Base-by-base conservation (phyloP, 2,113 vertebrate species). In the Gobiocypris rarus region DNA sequence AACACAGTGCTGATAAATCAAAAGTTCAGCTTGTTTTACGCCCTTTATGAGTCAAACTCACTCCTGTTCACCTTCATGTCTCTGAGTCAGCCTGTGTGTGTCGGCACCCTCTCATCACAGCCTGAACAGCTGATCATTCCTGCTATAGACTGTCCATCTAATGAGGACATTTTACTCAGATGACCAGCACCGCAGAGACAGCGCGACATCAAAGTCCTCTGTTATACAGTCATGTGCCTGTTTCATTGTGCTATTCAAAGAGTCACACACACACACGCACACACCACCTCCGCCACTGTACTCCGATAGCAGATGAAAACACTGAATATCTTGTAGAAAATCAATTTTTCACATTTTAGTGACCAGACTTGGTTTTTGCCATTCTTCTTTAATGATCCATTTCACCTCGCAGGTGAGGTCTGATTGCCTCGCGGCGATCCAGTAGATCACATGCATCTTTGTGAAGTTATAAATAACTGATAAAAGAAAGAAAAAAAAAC, bases 391-490 rank as follows among this genome's bases (percentile, higher is more conserved):
- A 17, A 34, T 45, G 26, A 58, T 45, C 24, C 0, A 8, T 15
- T 79, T 70, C 9, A 24, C 48, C 31, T 77, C 26, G 17, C 9
- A 80, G 38, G 50, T 22, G 48, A 77, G 13, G 38, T 26, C 63
- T 8, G 14, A 19, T n/a, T 54, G 31, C 38, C 52, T 78, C 2
- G 34, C 8, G 75, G 65, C 28, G 3, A 28, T 63, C 31, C 52
- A 13, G 22, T 70, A 67, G 31, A 34, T 67, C 52, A 43, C 59
- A 56, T 61, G 38, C n/a, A 56, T 84, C 75, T 84, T 69, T 56
- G 59, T 80, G 38, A 79, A 10, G 65, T 69, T 79, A 84, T 79
- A 84, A 84, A 84, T 84, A 84, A 79, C 75, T 31, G 43, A 79
- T 77, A 79, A 80, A 48, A 50, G 3, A n/a, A n/a, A n/a, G 3